Percentiles rank a stretch among this genome's conserved stretches.
Conservation (phyloP, 2,113 vertebrate species). For the Myiagra hebetior region DNA sequence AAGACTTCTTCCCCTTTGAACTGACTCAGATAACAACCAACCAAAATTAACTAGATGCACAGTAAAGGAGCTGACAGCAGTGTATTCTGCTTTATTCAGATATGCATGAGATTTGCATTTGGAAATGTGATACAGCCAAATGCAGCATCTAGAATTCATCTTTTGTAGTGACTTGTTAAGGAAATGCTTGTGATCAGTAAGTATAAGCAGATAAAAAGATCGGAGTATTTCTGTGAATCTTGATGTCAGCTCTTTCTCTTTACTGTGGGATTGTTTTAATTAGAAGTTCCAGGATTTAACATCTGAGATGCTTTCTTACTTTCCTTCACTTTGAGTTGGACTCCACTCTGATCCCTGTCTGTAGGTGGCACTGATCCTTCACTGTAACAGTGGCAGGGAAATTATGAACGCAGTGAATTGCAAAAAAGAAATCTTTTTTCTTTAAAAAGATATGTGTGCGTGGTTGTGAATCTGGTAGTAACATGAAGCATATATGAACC, state of each 20-base stretch:
- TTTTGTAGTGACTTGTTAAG: background rate
- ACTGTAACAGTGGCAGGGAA: background rate
- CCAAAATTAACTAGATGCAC: background rate
- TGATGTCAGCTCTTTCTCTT: background rate
- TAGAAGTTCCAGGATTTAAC: constrained; percentile 20
- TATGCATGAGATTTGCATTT: constrained; percentile 38
- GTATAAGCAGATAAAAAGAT: background rate
- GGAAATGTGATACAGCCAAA: background rate
- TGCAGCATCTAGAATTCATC: background rate
- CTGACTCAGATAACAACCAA: background rate
- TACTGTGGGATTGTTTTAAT: background rate
- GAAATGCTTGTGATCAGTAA: constrained; percentile 25
- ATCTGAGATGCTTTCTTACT: background rate
- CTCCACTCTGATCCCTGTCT: constrained; percentile 36
- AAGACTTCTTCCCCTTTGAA: constrained; percentile 11
- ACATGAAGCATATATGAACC: background rate
- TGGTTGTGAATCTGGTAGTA: background rate
- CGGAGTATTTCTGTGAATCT: background rate
- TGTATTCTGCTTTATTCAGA: constrained; percentile 22
- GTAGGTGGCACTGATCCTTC: constrained; percentile 70
- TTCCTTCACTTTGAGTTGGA: background rate
- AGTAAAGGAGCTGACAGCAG: constrained; percentile 6
- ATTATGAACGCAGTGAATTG: background rate
- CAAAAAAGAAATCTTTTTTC: background rate
- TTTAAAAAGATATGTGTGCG: background rate